Percentiles rank a stretch among this genome's conserved stretches.
Evolutionary conservation across 2,113 vertebrate genomes (phyloP).

Genomic region (Gavialis gangeticus): DNA sequence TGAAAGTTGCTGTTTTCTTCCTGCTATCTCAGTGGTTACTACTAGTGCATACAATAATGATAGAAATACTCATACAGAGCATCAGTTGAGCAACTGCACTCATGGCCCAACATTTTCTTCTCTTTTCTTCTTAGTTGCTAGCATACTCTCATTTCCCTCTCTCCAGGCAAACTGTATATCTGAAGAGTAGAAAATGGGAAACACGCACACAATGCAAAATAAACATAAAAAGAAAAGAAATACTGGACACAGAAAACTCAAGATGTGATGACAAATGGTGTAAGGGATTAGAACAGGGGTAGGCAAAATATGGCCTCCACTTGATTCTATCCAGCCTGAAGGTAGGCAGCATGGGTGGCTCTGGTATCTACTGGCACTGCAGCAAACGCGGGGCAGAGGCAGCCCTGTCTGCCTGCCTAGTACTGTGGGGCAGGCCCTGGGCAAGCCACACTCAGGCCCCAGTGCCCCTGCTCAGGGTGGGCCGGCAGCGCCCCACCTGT

Average conservation of each 20-base stretch:
- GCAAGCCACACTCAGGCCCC: too few species aligned
- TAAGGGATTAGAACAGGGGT: not conserved
- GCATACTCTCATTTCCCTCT: not conserved
- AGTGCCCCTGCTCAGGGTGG: too few species aligned
- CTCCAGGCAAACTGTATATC: not conserved
- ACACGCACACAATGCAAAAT: not conserved
- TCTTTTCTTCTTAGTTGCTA: accelerated
- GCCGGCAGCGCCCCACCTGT: too few species aligned
- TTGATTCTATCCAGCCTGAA: not conserved
- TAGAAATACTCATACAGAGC: not conserved
- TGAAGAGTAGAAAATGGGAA: not conserved
- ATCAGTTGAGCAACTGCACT: not conserved
- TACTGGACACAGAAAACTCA: not conserved
- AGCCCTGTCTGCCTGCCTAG: too few species aligned
- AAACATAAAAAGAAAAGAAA: not conserved
- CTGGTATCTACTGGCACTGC: too few species aligned
- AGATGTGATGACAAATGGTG: not conserved
- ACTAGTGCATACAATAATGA: not conserved
- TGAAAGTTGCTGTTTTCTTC: not conserved
- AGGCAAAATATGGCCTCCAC: not conserved
- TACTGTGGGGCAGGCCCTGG: too few species aligned
- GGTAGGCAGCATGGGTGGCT: too few species aligned
- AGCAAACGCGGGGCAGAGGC: too few species aligned
- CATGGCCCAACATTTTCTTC: not conserved
- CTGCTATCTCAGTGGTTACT: not conserved